Evolutionary conservation across 2,113 vertebrate genomes (phyloP).

Genomic region (Synodontis membranacea): DNA sequence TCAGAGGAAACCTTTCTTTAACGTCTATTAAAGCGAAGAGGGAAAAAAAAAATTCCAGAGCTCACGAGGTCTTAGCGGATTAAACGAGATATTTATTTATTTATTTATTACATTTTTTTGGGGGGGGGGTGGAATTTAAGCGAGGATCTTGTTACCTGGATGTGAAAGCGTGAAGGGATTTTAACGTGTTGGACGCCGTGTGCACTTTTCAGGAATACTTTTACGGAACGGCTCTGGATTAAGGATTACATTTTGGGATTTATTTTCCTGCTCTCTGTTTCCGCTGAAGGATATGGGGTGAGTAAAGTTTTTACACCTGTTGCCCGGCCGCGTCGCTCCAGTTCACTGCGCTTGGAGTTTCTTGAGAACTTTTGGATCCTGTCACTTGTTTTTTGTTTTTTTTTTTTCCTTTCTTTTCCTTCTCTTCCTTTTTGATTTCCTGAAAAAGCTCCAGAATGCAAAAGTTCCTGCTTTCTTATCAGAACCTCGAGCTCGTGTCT

Average conservation of each 20-base stretch:
- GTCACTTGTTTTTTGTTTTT: no score
- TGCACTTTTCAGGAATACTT: neutral
- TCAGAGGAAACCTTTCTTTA: neutral
- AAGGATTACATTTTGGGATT: neutral
- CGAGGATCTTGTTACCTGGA: neutral
- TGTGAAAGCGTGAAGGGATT: neutral
- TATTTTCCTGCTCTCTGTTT: conserved; percentile 59
- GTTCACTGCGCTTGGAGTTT: neutral
- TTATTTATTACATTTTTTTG: no score
- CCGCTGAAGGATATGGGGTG: conserved; percentile 53
- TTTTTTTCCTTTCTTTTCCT: neutral
- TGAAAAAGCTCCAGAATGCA: neutral
- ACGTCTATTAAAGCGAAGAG: neutral
- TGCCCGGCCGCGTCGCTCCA: neutral
- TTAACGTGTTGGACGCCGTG: neutral
- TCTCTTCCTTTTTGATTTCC: neutral
- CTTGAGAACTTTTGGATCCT: neutral
- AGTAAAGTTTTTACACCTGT: conserved; percentile 35
- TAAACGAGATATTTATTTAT: no score
- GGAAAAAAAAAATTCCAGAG: rapidly evolving
- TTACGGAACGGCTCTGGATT: neutral
- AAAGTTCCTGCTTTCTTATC: neutral
- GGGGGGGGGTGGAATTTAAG: conserved; percentile 2
- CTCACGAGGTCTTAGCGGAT: neutral
- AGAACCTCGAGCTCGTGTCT: neutral